Evolutionary conservation across 2,888 invertebrate genomes (phyloP).

Genomic region (Noctua comes): DNA sequence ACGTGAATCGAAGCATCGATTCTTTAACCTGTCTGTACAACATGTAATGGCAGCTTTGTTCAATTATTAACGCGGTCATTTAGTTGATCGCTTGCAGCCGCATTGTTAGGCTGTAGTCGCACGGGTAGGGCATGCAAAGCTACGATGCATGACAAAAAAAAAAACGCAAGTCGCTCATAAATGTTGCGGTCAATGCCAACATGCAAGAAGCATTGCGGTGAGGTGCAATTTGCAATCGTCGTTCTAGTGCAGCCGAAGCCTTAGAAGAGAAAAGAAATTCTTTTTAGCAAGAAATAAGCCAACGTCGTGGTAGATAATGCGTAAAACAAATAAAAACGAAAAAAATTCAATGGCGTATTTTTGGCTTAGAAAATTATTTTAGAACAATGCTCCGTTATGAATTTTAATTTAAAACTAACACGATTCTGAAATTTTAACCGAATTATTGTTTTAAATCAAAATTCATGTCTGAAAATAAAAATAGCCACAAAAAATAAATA

Average conservation of each 20-base stretch:
- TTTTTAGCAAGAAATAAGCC: background rate
- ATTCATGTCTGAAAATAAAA: background rate
- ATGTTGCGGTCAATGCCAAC: background rate
- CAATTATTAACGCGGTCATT: constrained; percentile 22
- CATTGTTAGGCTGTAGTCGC: background rate
- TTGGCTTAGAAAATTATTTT: background rate
- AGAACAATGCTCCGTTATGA: background rate
- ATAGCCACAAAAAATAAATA: constrained; percentile 6
- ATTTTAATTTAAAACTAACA: constrained; percentile 9
- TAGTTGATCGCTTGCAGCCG: constrained; percentile 8
- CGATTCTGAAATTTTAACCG: no score
- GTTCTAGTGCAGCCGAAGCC: background rate
- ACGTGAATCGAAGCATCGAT: background rate
- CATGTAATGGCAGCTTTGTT: background rate
- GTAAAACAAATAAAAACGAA: background rate
- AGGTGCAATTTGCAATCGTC: background rate
- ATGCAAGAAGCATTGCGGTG: background rate
- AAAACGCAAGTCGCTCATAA: background rate
- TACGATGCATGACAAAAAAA: background rate
- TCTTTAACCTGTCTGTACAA: background rate
- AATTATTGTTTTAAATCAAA: constrained; percentile 1
- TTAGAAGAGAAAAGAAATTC: background rate
- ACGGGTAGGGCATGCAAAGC: background rate
- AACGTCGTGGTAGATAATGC: background rate
- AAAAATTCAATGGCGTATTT: background rate